A percentile compares a stretch with the other conserved stretches of the same genome.
Evolutionary conservation across 2,888 invertebrate genomes (phyloP).

Genomic region (Seira musarum): DNA sequence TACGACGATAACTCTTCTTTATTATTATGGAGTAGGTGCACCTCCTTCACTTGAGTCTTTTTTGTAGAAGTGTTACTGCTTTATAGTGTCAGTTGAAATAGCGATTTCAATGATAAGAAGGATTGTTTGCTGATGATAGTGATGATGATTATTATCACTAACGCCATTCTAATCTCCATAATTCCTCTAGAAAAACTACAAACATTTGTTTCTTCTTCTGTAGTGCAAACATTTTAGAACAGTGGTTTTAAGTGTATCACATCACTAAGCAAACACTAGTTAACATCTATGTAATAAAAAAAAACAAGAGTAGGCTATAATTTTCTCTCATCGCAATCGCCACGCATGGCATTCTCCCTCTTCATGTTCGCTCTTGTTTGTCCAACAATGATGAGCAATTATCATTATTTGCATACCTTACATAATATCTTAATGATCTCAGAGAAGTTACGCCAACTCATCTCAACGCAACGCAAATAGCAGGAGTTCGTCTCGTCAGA

Average conservation of each 20-base stretch:
- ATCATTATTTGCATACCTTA: conserved; percentile 39
- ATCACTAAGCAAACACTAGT: conserved; percentile 52
- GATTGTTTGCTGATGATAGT: conserved; percentile 39
- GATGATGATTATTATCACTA: conserved; percentile 55
- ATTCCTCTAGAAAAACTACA: conserved; percentile 31
- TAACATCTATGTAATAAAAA: conserved; percentile 31
- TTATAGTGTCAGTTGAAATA: conserved; percentile 12
- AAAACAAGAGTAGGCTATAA: conserved; percentile 34
- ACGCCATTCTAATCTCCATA: conserved; percentile 51
- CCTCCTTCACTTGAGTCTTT: not conserved
- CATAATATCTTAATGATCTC: conserved; percentile 28
- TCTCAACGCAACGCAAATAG: too few relatives aligned
- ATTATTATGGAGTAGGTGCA: not conserved
- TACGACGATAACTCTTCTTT: not conserved
- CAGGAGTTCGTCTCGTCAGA: too few relatives aligned
- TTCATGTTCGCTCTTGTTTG: conserved; percentile 3
- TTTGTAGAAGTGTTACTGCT: conserved; percentile 4
- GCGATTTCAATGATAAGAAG: conserved; percentile 51
- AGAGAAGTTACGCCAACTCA: too few relatives aligned
- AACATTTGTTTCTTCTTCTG: conserved; percentile 7
- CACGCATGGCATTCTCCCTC: conserved; percentile 1
- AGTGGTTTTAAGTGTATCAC: conserved; percentile 35
- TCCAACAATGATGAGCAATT: conserved; percentile 39
- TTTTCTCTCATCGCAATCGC: conserved; percentile 39
- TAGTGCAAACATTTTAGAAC: conserved; percentile 5